Evolutionary conservation across 2,888 invertebrate species (phyloP).

Genomic region (Acanthosepion esculentum): DNA sequence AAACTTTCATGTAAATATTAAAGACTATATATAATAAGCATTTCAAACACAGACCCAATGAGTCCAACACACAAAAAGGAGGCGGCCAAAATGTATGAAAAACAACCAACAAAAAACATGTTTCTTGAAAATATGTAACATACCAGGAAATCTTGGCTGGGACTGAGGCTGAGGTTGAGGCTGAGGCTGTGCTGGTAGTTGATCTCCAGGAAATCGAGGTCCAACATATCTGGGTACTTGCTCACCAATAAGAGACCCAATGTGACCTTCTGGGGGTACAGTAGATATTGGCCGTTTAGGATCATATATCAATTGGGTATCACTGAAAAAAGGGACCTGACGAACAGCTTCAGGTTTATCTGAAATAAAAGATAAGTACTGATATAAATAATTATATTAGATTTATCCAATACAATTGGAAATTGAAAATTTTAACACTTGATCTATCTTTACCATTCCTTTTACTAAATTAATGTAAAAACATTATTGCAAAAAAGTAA

Average conservation of each 20-base stretch:
- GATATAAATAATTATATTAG: not conserved
- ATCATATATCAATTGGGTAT: conserved; percentile 47
- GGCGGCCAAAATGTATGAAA: not conserved
- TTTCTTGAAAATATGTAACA: not conserved
- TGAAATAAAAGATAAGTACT: not conserved
- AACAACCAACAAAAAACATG: not conserved
- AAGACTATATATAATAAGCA: not conserved
- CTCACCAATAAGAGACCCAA: conserved; percentile 40
- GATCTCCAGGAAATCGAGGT: conserved; percentile 36
- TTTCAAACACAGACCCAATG: not conserved
- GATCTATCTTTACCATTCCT: not conserved
- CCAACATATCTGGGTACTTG: conserved; percentile 39
- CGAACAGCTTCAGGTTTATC: conserved; percentile 43
- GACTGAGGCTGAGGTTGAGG: not conserved
- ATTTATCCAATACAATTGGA: not conserved
- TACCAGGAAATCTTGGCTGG: conserved; percentile 44
- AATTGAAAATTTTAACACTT: not conserved
- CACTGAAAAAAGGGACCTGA: conserved; percentile 46
- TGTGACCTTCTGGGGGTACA: conserved; percentile 44
- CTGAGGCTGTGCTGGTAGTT: not conserved
- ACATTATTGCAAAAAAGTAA: too few species aligned
- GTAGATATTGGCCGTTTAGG: conserved; percentile 42
- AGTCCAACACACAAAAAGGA: not conserved
- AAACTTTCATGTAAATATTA: not conserved
- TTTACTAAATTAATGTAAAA: not conserved